A percentile compares a stretch with the other conserved stretches of the same genome.
phyloP scores from a whole-genome alignment of 1,140 invertebrate species.

The Bilobella aurantiaca region DNA sequence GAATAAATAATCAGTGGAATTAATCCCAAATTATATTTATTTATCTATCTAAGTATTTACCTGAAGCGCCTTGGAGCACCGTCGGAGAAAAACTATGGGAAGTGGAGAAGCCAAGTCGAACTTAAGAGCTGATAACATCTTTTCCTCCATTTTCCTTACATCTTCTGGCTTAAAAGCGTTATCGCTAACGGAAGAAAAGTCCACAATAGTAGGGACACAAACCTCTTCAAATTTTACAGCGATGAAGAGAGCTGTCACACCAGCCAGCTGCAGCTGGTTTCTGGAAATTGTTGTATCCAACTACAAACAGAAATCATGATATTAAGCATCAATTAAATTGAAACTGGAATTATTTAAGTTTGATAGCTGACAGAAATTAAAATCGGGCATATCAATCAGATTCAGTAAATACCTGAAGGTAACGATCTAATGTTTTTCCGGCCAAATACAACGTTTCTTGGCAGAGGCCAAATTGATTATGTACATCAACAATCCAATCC shows the following conservation, averaged over 20 bases:
- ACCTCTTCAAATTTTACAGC: constrained; percentile 95
- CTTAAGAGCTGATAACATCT: constrained; percentile 61
- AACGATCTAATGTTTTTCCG: constrained; percentile 79
- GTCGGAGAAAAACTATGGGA: constrained; percentile 75
- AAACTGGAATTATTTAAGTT: neutral
- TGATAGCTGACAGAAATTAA: constrained; percentile 4
- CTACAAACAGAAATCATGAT: constrained; percentile 36
- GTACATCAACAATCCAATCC: constrained; percentile 91
- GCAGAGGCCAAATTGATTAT: constrained; percentile 72
- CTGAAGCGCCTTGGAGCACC: constrained; percentile 63
- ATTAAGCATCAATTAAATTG: no score
- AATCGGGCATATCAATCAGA: no score
- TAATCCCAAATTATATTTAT: constrained; percentile 27
- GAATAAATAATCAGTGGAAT: constrained; percentile 34
- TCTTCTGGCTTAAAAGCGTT: constrained; percentile 70
- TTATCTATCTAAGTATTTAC: constrained; percentile 41
- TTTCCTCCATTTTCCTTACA: constrained; percentile 71
- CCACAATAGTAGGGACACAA: constrained; percentile 70
- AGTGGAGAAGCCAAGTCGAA: constrained; percentile 75
- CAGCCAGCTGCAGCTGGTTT: constrained; percentile 75
- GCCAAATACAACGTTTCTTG: constrained; percentile 85
- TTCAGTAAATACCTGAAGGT: constrained; percentile 73
- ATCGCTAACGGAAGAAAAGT: constrained; percentile 89
- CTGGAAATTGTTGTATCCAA: constrained; percentile 48
- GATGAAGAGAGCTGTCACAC: constrained; percentile 79